Evolutionary conservation across 2,888 invertebrate species (phyloP).

Genomic region (Seira ritae): DNA sequence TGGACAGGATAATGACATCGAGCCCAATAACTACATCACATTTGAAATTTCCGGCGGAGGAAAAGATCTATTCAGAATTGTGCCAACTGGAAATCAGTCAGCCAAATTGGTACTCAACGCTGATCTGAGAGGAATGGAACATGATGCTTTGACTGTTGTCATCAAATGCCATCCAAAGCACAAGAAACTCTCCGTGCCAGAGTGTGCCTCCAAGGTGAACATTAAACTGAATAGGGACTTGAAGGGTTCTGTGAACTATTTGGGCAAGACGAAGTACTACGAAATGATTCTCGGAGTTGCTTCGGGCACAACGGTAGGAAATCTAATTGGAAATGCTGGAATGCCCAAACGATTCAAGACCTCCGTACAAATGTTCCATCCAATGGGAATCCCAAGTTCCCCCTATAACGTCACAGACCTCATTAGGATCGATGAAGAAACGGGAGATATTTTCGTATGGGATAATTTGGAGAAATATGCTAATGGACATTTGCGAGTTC

Average conservation of each 20-base stretch:
- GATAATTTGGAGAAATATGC: constrained; percentile 70
- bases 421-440: constrained; percentile 67
- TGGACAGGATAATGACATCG: constrained; percentile 85
- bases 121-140: constrained; percentile 69
- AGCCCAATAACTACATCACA: constrained; percentile 69
- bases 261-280: constrained; percentile 64
- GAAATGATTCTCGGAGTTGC: constrained; percentile 72
- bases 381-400: constrained; percentile 60
- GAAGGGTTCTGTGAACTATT: constrained; percentile 53
- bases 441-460: constrained; percentile 73
- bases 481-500: constrained; percentile 71
- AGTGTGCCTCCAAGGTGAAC: constrained; percentile 70
- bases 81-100: constrained; percentile 60
- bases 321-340: constrained; percentile 71
- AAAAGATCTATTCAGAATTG: constrained; percentile 69
- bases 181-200: constrained; percentile 68
- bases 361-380: constrained; percentile 70
- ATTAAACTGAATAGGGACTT: constrained; percentile 65
- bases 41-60: constrained; percentile 72
- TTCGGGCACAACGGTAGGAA: constrained; percentile 67
- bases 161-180: constrained; percentile 72
- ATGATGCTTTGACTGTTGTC: constrained; percentile 67
- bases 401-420: constrained; percentile 69
- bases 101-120: constrained; percentile 67
- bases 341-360: constrained; percentile 68